Base-by-base conservation (phyloP, 2,113 vertebrate species). In the Hirundichthys speculiger region DNA sequence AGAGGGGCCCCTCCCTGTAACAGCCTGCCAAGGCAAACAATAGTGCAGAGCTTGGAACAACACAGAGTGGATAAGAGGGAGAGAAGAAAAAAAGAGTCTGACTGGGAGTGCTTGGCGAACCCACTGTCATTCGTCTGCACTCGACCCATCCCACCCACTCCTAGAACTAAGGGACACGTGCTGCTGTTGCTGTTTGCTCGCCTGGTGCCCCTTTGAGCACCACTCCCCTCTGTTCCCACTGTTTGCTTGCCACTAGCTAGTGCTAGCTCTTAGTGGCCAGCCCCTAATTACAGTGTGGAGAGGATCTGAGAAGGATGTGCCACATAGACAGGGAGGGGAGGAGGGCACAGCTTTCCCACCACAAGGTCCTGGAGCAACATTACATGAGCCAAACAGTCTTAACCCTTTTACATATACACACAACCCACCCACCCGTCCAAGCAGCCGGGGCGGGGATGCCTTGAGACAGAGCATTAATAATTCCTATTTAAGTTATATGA, bases 21-120 rank as follows among this genome's bases (percentile, higher is more conserved):
- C 83, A 87, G 82, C 73, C 89, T 88, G 92, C 92, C 92, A 92
- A 94, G 87, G 86, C 89, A 94, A 93, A 94, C 90, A 93, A 90
- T 87, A 81, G 84, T 77, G 88, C 78, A 45, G 88, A 76, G 89
- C 90, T 93, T 88, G 90, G 84, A 92, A 92, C 91, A 92, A 92
- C 91, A 91, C 68, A 0, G 65, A 86, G 75, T 75, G 86, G 89
- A 91, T 91, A 88, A 84, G 80, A 85, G 73, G 43, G 69, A 65
- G 74, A 68, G 79, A 82, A 48, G 83, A 62, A 24, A 52, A 81
- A 59, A 40, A 83, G 76, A 73, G 43, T 25, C 34, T 12, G 82
- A 80, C 66, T 78, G 84, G 79, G 75, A 87, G 71, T 75, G 72
- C 72, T 69, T 12, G 75, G 62, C 41, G 13, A 65, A 76, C 69